Base-by-base conservation (phyloP, 2,888 invertebrate genomes). In the Anarsia innoxiella region DNA sequence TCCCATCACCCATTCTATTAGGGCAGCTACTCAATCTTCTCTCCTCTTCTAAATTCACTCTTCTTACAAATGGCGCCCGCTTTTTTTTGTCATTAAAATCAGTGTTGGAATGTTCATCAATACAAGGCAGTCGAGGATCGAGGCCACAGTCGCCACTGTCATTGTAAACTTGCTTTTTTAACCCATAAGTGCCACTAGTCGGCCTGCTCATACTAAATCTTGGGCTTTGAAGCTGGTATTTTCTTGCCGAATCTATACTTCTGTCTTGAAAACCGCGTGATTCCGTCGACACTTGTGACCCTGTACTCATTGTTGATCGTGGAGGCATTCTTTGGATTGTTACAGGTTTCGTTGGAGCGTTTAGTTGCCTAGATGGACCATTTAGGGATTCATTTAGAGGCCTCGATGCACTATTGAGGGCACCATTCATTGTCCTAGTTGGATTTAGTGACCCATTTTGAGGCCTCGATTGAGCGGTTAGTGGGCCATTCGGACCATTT, bases 41-140 rank as follows among this genome's bases (percentile, higher is more conserved):
- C 36, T 64, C 58, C 23, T 62, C 62, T 6, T 69, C 49, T 26
- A 64, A 32, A 37, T 36, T 60, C 5, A 59, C 50, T 37, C 60
- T 67, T 47, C 61, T 53, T 25, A 62, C 49, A 35, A 49, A 51
- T 13, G 65, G 56, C 15, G 51, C 49, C 39, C 53, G 50, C 16
- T 47, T 53, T 15, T 45, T 51, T 45, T 49, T 53, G 2, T 63
- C 58, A 30, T 48, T 54, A 16, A 56, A 37, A 25, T 69, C 61
- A 33, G 39, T 44, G 44, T 66, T 72, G 59, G 77, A 72, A 60
- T 82, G 79, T 59, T 83, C 83, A 23, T 73, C 70, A 25, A 83
- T 83, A 19, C 76, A 68, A 6, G 82, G 79, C 47, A 83, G 48
- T 8, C 82, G 50, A 0, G 71, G 55, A 23, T 71, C 66, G 3